Evolutionary conservation across 2,888 invertebrate genomes (phyloP), one percentile per base, ranked within the genome.

Genomic region (Crepidodera aurea): DNA sequence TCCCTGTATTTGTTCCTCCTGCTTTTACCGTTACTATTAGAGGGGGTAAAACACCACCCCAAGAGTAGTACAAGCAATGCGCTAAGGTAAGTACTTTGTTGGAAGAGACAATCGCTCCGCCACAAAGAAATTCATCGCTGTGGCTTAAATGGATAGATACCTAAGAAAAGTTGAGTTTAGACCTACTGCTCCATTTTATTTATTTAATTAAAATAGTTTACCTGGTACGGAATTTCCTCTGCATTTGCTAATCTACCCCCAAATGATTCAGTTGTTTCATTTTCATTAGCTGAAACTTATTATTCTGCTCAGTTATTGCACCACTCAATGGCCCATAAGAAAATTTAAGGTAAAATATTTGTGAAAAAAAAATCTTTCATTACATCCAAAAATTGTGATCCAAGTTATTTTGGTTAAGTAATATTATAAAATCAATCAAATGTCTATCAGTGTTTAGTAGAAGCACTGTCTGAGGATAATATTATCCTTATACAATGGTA

Each of bases 1-100:
- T 51, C 15, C 10, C 15, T 5, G 46, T 40, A 34, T 51, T 60
- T n/a, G n/a, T 56, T 29, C 58, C 62, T 12, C 64, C 65, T 19
- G 60, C 54, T 27, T 61, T 42, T 10, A 68, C 60, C n/a, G 39
- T 53, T n/a, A 68, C 29, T 44, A 68, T 58, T 7, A 68, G 34
- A 0, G 64, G 66, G 0, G 68, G 68, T 10, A 68, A 13, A 15
- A 66, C 27, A 22, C 66, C 68, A 10, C 68, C 68, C 66, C 66
- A 68, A 39, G 10, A 50, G 40, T 68, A 68, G 32, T 57, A 68
- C 51, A 68, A 48, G 22, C 66, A 62, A 16, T 65, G 60, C 8
- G 65, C 68, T 2, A 61, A 39, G 1, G 68, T 66, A 12, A 68
- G 57, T 15, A 68, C 61, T 25, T 55, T 15, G n/a, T 51, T 59